Base-by-base conservation (phyloP, 1,140 invertebrate genomes). In the Littorina saxatilis region DNA sequence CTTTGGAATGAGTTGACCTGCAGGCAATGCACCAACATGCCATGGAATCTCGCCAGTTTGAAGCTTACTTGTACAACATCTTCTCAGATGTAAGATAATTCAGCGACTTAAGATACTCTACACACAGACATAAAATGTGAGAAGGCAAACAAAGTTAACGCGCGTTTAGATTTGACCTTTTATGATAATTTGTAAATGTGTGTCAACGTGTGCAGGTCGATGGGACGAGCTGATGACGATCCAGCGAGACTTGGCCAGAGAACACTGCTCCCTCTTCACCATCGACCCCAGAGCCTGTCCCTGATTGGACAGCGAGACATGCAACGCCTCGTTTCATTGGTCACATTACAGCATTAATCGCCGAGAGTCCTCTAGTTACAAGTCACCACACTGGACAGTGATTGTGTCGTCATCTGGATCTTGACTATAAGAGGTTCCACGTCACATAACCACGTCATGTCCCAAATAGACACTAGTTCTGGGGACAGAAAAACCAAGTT, bases 231-330 rank as follows among this genome's bases (percentile, higher is more conserved):
- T 84, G 11, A 77, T 70, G 43, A 37, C 39, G 17, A 32, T 40
- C 1, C 83, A 84, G 43, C 50, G 68, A 23, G 20, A 37, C 32
- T 68, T 84, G 61, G 83, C 81, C 27, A 47, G 52, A 29, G 83
- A 84, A 20, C 47, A 40, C 23, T 77, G 58, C 20, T 82, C 80
- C n/a, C 78, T 84, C 13, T 84, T 84, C 73, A 84, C 83, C 17
- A 84, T 84, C 32, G 83, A 84, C 66, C 81, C 80, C 5, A 73
- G 74, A 23, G 78, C 81, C 32, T 84, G 83, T 29, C 83, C 80
- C 29, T 84, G 70, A 80, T 23, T 39, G 40, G 40, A 13, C 15
- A 7, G 20, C 27, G 3, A 7, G 29, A 40, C 0, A 29, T 17
- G 29, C 17, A 17, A 37, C 32, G 17, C 37, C 29, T 4, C 20